Evolutionary conservation across 2,888 invertebrate species (phyloP).

Genomic region (Gibbula magus): DNA sequence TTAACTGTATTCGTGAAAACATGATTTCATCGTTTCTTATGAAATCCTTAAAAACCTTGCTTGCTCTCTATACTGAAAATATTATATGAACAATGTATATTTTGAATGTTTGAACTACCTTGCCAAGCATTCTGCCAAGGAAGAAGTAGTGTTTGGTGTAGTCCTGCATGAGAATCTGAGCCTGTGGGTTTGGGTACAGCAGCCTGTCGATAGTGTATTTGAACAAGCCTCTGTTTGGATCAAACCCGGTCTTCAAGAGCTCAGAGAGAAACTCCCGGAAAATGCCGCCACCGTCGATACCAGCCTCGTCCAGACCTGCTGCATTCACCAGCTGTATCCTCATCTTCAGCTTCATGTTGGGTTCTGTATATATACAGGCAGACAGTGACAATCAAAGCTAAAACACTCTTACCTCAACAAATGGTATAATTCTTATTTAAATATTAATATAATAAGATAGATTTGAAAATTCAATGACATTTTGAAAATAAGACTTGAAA

Average conservation of each 20-base stretch:
- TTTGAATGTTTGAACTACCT: conserved; percentile 78
- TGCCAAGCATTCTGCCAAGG: conserved; percentile 94
- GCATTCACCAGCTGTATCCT: conserved; percentile 92
- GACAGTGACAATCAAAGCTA: too few species aligned
- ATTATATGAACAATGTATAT: too few species aligned
- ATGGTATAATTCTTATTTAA: too few species aligned
- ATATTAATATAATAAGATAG: too few species aligned
- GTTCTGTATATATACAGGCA: conserved; percentile 79
- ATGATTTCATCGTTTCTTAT: too few species aligned
- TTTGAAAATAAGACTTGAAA: too few species aligned
- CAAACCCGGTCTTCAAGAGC: conserved; percentile 92
- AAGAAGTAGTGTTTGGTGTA: conserved; percentile 94
- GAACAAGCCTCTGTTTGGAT: conserved; percentile 96
- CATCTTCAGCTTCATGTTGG: conserved; percentile 89
- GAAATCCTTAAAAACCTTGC: too few species aligned
- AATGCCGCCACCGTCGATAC: conserved; percentile 97
- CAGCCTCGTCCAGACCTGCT: conserved; percentile 94
- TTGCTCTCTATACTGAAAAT: too few species aligned
- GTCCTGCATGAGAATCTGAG: conserved; percentile 86
- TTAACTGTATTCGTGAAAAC: too few species aligned
- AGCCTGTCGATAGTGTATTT: conserved; percentile 91
- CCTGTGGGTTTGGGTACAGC: conserved; percentile 96
- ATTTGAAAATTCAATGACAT: too few species aligned
- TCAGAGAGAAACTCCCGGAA: conserved; percentile 96
- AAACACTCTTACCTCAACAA: too few species aligned